These are phyloP conservation scores for Dicrurus megarhynchus DNA, from an alignment of 2,113 vertebrate species.

Conservation along the genomic window DNA sequence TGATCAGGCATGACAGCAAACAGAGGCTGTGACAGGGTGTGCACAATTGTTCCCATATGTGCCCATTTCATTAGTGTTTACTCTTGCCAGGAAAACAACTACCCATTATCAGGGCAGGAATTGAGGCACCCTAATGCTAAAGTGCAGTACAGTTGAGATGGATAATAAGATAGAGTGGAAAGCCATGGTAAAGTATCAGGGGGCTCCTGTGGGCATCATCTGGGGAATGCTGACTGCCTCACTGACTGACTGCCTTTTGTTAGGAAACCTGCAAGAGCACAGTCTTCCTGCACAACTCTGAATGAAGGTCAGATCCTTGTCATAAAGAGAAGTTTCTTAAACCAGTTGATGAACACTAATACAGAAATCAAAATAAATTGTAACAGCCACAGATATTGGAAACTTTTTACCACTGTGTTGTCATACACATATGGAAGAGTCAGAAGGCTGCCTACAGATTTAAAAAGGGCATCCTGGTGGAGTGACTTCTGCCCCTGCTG, in stretches of 20 bases:
- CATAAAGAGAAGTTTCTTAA: background rate
- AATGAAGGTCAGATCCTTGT: background rate
- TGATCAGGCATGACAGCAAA: background rate
- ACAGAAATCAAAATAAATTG: background rate
- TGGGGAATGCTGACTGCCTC: background rate
- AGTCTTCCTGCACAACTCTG: background rate
- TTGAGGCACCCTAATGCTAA: background rate
- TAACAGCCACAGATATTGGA: background rate
- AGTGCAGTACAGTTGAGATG: background rate
- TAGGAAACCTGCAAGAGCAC: background rate
- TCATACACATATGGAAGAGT: background rate
- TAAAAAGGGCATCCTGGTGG: background rate
- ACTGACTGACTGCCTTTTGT: background rate
- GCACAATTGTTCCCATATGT: background rate
- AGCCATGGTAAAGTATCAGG: background rate
- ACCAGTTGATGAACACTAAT: background rate
- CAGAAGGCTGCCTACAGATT: background rate
- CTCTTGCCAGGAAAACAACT: background rate
- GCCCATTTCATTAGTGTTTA: background rate
- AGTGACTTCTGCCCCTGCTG: background rate
- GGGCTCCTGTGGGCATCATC: background rate
- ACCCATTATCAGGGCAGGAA: background rate
- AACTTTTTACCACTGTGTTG: background rate
- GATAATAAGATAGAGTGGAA: background rate
- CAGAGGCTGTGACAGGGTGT: background rate